Conservation (phyloP, 2,888 invertebrate genomes). For the Trilocha varians region DNA sequence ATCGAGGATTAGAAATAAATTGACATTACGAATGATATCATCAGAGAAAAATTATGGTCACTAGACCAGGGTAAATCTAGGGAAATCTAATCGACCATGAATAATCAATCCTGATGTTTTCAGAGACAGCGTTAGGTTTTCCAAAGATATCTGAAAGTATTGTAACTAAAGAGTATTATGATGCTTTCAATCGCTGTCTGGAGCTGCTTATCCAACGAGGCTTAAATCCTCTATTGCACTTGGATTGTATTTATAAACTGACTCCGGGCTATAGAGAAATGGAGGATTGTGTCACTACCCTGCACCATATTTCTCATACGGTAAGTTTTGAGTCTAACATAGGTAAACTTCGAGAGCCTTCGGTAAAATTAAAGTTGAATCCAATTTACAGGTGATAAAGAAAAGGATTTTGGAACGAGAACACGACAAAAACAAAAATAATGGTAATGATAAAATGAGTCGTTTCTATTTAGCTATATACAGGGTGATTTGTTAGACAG, state of each 20-base stretch:
- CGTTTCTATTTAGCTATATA: not conserved
- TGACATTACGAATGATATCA: too few relatives aligned
- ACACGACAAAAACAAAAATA: slow-evolving; percentile 16
- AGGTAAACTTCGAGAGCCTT: too few relatives aligned
- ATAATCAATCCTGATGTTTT: not conserved
- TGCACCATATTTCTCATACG: slow-evolving; percentile 40
- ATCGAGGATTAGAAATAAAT: too few relatives aligned
- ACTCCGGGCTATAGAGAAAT: slow-evolving; percentile 30
- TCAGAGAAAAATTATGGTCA: too few relatives aligned
- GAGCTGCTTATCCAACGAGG: slow-evolving; percentile 32
- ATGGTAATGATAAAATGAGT: slow-evolving; percentile 3
- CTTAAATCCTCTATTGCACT: slow-evolving; percentile 34
- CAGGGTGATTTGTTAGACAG: too few relatives aligned
- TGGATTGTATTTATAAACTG: slow-evolving; percentile 33
- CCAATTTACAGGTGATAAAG: slow-evolving; percentile 29
- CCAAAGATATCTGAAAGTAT: slow-evolving; percentile 30
- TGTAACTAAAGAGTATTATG: slow-evolving; percentile 37
- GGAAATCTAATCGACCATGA: too few relatives aligned
- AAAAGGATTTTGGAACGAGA: slow-evolving; percentile 27
- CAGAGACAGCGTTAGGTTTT: slow-evolving; percentile 48
- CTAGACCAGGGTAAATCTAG: too few relatives aligned
- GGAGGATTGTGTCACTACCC: slow-evolving; percentile 22
- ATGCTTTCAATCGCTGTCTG: slow-evolving; percentile 32
- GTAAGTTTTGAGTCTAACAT: slow-evolving; percentile 31
- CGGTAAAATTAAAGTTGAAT: too few relatives aligned